Evolutionary conservation across 2,797 vertebrate genomes (phyloP).

Genomic region (Intellagama lesueurii): DNA sequence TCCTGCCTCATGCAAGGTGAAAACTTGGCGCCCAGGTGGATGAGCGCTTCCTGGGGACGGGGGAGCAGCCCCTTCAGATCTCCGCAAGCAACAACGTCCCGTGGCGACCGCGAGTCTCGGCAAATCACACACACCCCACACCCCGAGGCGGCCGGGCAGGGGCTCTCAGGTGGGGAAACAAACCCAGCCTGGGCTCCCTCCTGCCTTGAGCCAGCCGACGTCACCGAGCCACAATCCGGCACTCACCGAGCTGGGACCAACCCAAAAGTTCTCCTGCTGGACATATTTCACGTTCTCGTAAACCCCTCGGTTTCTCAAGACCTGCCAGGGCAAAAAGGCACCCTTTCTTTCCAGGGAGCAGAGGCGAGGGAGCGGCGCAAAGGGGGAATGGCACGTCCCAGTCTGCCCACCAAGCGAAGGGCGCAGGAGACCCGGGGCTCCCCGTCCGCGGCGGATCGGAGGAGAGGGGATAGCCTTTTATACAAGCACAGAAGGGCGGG

Average conservation of each 20-base stretch:
- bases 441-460: background rate
- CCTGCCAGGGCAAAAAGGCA: constrained; percentile 75
- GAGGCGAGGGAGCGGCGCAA: background rate
- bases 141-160: background rate
- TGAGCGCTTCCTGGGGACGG: constrained; percentile 89
- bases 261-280: constrained; percentile 99
- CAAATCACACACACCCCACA: too few relatives aligned
- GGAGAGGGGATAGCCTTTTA: background rate
- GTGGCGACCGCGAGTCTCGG: too few relatives aligned
- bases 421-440: too few relatives aligned
- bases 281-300: constrained; percentile 98
- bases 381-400: background rate
- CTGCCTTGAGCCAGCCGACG: too few relatives aligned
- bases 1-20: constrained; percentile 98
- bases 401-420: too few relatives aligned
- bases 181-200: background rate
- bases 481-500: too few relatives aligned
- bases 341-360: background rate
- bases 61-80: background rate
- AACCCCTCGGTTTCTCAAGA: constrained; percentile 94
- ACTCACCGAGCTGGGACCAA: constrained; percentile 96
- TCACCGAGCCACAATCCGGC: rapidly evolving
- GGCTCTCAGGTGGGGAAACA: too few relatives aligned
- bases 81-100: too few relatives aligned
- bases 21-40: constrained; percentile 98